Conservation (phyloP, 2,113 vertebrate genomes). For the Barnardius zonarius region DNA sequence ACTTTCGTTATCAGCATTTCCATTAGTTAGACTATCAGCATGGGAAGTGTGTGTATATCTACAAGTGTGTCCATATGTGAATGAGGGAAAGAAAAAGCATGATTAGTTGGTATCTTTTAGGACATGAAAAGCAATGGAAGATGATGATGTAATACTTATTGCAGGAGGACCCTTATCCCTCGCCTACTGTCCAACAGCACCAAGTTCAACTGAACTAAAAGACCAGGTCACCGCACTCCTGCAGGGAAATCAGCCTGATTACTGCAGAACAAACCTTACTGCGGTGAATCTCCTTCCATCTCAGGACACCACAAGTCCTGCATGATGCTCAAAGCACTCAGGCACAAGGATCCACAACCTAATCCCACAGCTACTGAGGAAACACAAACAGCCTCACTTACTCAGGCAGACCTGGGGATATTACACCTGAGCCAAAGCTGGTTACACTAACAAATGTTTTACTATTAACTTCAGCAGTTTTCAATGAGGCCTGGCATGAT, state of each 20-base stretch:
- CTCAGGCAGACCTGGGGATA: neutral
- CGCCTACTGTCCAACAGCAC: neutral
- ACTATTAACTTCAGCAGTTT: neutral
- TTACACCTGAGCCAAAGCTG: neutral
- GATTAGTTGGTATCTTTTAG: neutral
- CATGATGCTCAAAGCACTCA: accelerated
- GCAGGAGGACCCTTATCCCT: neutral
- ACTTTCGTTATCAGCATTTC: neutral
- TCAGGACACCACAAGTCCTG: accelerated
- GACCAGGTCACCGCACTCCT: neutral
- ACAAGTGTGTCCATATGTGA: neutral
- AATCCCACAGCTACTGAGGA: neutral
- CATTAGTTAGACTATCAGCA: neutral
- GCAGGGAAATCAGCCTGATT: neutral
- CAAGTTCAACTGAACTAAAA: neutral
- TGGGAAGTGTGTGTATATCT: accelerated
- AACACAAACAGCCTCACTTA: neutral
- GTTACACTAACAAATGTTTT: neutral
- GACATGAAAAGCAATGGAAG: neutral
- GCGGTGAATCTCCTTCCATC: neutral
- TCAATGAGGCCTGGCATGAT: neutral
- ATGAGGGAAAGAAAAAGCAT: neutral
- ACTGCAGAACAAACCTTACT: neutral
- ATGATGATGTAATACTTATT: neutral
- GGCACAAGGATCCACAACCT: neutral